Evolutionary conservation across 2,113 vertebrate species (phyloP).

Genomic region (Vombatus ursinus): DNA sequence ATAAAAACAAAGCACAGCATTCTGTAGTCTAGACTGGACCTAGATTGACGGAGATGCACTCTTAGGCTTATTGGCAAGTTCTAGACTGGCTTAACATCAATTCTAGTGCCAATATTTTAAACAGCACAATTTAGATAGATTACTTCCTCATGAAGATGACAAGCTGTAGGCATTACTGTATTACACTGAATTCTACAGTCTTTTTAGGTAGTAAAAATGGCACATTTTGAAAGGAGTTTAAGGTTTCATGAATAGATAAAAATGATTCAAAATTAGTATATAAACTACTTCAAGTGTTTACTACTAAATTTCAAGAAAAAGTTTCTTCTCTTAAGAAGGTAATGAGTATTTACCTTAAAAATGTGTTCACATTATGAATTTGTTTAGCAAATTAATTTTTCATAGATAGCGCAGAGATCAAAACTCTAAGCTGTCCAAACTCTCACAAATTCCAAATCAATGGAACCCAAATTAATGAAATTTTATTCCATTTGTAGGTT

Average conservation of each 20-base stretch:
- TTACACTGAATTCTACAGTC: neutral
- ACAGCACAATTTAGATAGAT: neutral
- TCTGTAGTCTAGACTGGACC: conserved; percentile 63
- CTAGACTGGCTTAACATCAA: conserved; percentile 53
- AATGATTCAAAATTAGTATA: neutral
- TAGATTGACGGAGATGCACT: conserved; percentile 50
- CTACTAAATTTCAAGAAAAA: neutral
- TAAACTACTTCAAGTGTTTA: neutral
- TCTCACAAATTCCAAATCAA: neutral
- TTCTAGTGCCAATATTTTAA: conserved; percentile 10
- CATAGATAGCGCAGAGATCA: neutral
- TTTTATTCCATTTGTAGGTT: conserved; percentile 3
- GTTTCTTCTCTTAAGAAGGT: neutral
- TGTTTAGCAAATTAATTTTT: neutral
- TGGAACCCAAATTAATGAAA: conserved; percentile 20
- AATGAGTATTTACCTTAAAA: neutral
- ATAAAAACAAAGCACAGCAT: conserved; percentile 90
- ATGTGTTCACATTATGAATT: neutral
- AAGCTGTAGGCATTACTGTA: neutral
- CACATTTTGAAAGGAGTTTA: neutral
- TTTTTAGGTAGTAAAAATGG: neutral
- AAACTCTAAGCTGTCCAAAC: neutral
- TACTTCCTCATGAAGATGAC: neutral
- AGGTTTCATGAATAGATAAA: conserved; percentile 11
- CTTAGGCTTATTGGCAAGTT: neutral